phyloP scores from a whole-genome alignment of 2,113 vertebrate species.

The Collichthys lucidus region DNA sequence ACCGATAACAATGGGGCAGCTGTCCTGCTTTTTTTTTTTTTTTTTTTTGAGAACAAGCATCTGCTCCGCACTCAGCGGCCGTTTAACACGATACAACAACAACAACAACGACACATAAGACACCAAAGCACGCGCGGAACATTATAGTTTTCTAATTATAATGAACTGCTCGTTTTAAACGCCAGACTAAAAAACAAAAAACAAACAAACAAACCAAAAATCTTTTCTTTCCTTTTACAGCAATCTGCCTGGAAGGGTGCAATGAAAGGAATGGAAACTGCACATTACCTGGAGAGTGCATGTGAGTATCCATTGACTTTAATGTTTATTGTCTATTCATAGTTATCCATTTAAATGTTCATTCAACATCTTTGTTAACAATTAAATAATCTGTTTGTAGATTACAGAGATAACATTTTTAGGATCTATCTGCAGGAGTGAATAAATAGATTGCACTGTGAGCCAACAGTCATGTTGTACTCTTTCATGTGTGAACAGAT shows the following conservation, averaged over 20 bases:
- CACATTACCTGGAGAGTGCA: slow-evolving; percentile 93
- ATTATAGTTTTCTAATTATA: slow-evolving; percentile 14
- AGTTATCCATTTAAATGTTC: neutral
- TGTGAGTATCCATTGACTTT: slow-evolving; percentile 85
- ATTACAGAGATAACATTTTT: neutral
- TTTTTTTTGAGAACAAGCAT: slow-evolving; percentile 81
- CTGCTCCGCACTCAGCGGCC: slow-evolving; percentile 81
- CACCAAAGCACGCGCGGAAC: slow-evolving; percentile 39
- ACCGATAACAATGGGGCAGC: slow-evolving; percentile 86
- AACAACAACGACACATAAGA: slow-evolving; percentile 70
- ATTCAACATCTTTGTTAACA: neutral
- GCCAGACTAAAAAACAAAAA: neutral
- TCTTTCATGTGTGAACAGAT: slow-evolving; percentile 84
- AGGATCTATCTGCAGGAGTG: neutral
- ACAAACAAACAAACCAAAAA: neutral
- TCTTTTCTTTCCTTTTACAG: slow-evolving; percentile 76
- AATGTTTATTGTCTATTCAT: neutral
- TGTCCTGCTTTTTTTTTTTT: slow-evolving; percentile 78
- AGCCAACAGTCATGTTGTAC: neutral
- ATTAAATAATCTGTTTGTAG: neutral
- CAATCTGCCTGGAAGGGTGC: slow-evolving; percentile 95
- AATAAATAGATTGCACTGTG: neutral
- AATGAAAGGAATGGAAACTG: slow-evolving; percentile 93
- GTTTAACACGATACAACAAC: slow-evolving; percentile 71
- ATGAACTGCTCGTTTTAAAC: slow-evolving; percentile 7